Conservation (phyloP, 1,140 invertebrate genomes). For the Orchestia grillus region DNA sequence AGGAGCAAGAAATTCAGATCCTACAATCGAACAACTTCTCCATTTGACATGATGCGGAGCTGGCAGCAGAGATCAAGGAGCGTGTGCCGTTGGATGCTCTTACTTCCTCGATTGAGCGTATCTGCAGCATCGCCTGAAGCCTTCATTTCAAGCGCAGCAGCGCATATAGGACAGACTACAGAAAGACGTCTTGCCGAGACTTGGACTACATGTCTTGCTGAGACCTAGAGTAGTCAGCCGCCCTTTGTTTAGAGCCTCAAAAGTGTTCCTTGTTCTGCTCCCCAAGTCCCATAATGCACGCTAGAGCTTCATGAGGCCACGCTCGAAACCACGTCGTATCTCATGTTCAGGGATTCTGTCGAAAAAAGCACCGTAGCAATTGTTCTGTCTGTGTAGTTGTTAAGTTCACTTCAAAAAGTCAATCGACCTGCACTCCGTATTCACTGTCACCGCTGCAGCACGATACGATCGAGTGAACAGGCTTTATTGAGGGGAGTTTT, state of each 20-base stretch:
- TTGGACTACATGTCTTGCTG: not conserved
- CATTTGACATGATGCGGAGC: not conserved
- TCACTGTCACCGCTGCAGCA: not conserved
- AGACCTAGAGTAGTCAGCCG: not conserved
- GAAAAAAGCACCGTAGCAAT: not conserved
- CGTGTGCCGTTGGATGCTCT: not conserved
- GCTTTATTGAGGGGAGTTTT: not conserved
- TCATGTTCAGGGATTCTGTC: not conserved
- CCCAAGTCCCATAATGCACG: not conserved
- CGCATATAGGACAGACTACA: not conserved
- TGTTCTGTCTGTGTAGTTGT: not conserved
- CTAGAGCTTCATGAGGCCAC: not conserved
- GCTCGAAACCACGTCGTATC: not conserved
- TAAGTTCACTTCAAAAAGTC: constrained; percentile 1
- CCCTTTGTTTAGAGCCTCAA: not conserved
- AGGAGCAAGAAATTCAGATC: not conserved
- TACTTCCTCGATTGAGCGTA: not conserved
- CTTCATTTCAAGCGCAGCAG: not conserved
- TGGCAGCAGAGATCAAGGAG: not conserved
- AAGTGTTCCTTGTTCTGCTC: not conserved
- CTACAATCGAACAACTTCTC: not conserved
- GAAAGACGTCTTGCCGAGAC: not conserved
- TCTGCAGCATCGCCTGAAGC: not conserved
- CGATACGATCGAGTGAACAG: not conserved
- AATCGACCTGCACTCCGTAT: not conserved